A percentile compares a stretch with the other conserved stretches of the same genome.
Evolutionary conservation across 1,140 invertebrate species (phyloP).

Genomic region (Drosophila burlai): DNA sequence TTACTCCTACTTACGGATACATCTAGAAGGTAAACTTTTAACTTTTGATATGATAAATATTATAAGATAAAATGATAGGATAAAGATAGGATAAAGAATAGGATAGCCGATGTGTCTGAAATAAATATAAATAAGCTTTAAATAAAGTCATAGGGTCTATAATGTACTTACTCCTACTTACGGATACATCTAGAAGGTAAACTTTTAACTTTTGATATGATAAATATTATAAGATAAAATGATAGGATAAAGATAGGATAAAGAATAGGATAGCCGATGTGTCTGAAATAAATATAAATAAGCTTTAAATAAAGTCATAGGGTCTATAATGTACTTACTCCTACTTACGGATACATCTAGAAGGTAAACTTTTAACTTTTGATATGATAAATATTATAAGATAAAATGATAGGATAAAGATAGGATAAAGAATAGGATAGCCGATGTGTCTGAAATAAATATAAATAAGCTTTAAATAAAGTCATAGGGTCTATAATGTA

Average conservation of each 20-base stretch:
- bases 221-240: no score
- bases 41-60: no score
- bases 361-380: not conserved
- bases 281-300: not conserved
- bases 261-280: not conserved
- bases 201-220: no score
- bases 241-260: no score
- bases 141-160: not conserved
- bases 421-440: not conserved
- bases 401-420: no score
- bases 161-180: not conserved
- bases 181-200: not conserved
- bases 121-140: conserved; percentile 4
- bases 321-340: not conserved
- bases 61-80: no score
- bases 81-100: no score
- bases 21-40: not conserved
- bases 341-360: not conserved
- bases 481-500: not conserved
- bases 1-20: not conserved
- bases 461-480: conserved; percentile 8
- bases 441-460: not conserved
- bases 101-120: not conserved
- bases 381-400: no score
- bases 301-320: conserved; percentile 1